Conservation (phyloP, 37 sponge, comb jelly and placozoan species). For the Ianthella basta region DNA sequence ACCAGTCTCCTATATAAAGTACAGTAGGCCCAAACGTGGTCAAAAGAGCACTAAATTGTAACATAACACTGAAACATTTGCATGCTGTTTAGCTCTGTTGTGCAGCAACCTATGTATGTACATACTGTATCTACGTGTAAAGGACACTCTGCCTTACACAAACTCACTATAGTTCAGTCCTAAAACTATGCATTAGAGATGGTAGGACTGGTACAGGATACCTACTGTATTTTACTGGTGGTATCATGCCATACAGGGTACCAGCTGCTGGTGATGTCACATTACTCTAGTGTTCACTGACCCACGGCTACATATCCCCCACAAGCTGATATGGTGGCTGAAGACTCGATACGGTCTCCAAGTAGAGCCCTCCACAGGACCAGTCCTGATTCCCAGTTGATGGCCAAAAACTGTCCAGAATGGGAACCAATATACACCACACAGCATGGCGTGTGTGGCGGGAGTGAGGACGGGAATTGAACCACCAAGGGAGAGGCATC, state of each 20-base stretch:
- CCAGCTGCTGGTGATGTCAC: too few species aligned
- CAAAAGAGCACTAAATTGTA: too few species aligned
- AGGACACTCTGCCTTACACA: background rate
- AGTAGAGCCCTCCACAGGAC: conserved; percentile 65
- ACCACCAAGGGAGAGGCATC: conserved; percentile 92
- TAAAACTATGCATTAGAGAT: too few species aligned
- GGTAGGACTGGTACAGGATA: too few species aligned
- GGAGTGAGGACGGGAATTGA: background rate
- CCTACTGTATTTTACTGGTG: too few species aligned
- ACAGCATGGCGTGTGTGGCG: background rate
- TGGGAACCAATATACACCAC: conserved; percentile 83
- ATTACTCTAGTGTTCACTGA: too few species aligned
- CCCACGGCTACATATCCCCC: conserved; percentile 77
- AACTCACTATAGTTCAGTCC: too few species aligned
- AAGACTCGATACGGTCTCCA: conserved; percentile 80
- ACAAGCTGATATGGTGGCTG: conserved; percentile 73
- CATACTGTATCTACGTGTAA: background rate
- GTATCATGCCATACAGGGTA: too few species aligned
- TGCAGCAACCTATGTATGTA: background rate
- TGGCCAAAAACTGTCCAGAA: conserved; percentile 72
- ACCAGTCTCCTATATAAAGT: too few species aligned
- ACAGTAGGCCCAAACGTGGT: too few species aligned
- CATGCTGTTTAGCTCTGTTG: too few species aligned
- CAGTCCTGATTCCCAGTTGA: conserved; percentile 47
- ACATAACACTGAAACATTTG: too few species aligned